Conservation (phyloP, 2,113 vertebrate species). For the Dipodomys stephensi region DNA sequence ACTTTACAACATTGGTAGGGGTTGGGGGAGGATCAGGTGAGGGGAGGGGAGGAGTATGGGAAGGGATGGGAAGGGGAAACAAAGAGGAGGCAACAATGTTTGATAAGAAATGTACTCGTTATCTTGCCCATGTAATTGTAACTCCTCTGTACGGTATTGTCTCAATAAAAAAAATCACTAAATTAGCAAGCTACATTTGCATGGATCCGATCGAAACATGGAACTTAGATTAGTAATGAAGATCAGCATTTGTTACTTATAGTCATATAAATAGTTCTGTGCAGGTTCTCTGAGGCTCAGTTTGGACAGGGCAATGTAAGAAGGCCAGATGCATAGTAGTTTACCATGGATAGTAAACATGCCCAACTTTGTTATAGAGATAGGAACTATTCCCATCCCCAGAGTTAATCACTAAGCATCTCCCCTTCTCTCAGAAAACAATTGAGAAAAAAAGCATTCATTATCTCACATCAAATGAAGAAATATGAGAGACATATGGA, state of each 20-base stretch:
- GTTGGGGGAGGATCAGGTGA: too few species aligned
- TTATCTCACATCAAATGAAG: background rate
- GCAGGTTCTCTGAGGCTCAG: background rate
- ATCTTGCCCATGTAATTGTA: too few species aligned
- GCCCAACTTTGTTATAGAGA: background rate
- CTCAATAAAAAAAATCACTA: too few species aligned
- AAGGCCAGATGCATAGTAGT: background rate
- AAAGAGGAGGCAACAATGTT: too few species aligned
- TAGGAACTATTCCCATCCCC: background rate
- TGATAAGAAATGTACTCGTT: too few species aligned
- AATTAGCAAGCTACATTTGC: background rate
- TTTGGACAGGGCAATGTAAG: background rate
- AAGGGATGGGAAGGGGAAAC: too few species aligned
- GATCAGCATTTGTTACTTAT: background rate
- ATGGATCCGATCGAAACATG: background rate
- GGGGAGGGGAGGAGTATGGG: too few species aligned
- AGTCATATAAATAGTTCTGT: background rate
- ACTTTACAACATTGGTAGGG: too few species aligned
- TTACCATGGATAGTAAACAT: background rate
- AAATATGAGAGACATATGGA: background rate
- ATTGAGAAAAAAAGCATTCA: slow-evolving; percentile 4
- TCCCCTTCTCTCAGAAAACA: background rate
- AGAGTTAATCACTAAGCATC: background rate
- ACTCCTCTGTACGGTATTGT: too few species aligned
- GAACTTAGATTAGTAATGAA: background rate